Evolutionary conservation across 2,888 invertebrate species (phyloP), one percentile per base, ranked within the genome.

Genomic region (Ophonus ardosiacus): DNA sequence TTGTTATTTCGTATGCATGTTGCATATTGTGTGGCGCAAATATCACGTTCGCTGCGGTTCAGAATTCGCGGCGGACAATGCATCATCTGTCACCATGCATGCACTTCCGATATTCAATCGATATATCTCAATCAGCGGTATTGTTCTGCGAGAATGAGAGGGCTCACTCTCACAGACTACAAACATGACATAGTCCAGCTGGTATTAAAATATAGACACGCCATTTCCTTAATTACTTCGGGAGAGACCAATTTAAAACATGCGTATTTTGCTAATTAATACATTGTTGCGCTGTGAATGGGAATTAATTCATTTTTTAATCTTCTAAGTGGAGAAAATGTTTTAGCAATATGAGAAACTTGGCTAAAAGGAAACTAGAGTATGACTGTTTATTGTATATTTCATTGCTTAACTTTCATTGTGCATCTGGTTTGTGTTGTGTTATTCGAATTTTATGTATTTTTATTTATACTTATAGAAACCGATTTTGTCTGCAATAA

Each of bases 81-180:
- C 68, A 24, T 68, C 68, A 68, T 68, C 68, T 38, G 68, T 31
- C 68, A 68, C 68, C 15, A 15, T 63, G 21, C 15, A 15, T 63
- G 21, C 38, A 68, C 31, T 68, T 68, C 31, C 68, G 38, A 68
- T 68, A 15, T 68, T 7, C 68, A 68, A 68, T 68, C 68, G 31
- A 68, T 68, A 68, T 68, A 68, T 68, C 68, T 68, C 68, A 68
- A 68, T 68, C 68, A 68, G 68, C 68, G 15, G 31, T 68, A 68
- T 68, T 68, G 68, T 68, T 38, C 68, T 38, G 38, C 15, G 4
- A 18, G 63, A 18, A 10, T 21, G 21, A 8, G n/a, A 56, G 17
- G 7, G 4, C 15, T 59, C 59, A n/a, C 17, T 15, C 15, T 59
- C 59, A n/a, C 17, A n/a, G 6, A 1, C 59, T 15, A 17, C 17